Evolutionary conservation across 2,888 invertebrate species (phyloP), one percentile per base, ranked within the genome.

Genomic region (Xestia rhomboidea): DNA sequence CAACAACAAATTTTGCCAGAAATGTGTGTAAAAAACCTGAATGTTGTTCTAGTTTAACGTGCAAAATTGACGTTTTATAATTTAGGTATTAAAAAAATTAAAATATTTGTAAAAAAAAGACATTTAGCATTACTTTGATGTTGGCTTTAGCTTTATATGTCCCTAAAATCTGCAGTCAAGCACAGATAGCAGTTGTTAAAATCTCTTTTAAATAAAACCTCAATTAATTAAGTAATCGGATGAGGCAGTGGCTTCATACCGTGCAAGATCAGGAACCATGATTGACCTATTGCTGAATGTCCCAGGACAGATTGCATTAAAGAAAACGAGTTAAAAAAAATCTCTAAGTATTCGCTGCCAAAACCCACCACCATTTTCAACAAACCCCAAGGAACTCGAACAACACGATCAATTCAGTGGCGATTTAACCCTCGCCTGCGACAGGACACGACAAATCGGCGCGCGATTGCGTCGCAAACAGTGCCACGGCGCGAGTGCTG

Each of bases 381-480:
- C 21, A 54, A 18, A 54, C 54, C 44, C 13, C 11, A 62, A 63
- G 57, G 27, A 76, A 64, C 21, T 66, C 6, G 15, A 27, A 68
- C 60, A 13, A 44, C 51, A 77, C 60, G 82, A 86, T 88, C 81
- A 79, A 88, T 84, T 79, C 73, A 70, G 64, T 51, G 66, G 77
- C 75, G 81, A 81, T 88, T 88, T 80, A 87, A 85, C 84, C 79
- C 79, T 51, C 76, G 67, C 38, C 57, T 57, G 63, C 77, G 60
- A 79, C 76, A 80, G 75, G 82, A 81, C 76, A 73, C 68, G 73
- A 85, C 80, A 86, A 87, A 86, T 83, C 77, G 78, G 11, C 68
- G 73, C 57, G 88, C 77, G 80, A 87, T 89, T 87, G 88, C 80
- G 85, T 27, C 77, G 87, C 84, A 89, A 89, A 89, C 83, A 89